Base-by-base conservation (phyloP, 2,888 invertebrate genomes). In the Mesochorus sp. region DNA sequence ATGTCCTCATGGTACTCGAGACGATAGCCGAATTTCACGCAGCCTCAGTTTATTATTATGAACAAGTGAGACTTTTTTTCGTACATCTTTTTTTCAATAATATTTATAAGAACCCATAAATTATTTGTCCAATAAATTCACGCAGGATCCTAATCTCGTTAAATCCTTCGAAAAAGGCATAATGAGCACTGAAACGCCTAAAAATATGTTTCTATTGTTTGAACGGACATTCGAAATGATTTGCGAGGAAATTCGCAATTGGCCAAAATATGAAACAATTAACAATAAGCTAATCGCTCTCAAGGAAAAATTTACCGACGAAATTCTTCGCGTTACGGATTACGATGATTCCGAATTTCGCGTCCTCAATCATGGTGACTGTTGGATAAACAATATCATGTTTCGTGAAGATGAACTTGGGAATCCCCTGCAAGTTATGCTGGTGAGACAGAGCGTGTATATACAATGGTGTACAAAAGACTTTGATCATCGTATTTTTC, bases 311-410 rank as follows among this genome's bases (percentile, higher is more conserved):
- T 74, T 76, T 19, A 12, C 49, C 6, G 24, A 57, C 0, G 74
- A 67, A 17, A 21, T 76, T 4, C 8, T 67, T 5, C 19, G 44
- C 3, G 73, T 51, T 0, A 59, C 53, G 39, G 42, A 78, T 0
- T 81, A 83, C 19, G 81, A 82, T 0, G 5, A 10, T 0, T 74
- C 80, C 1, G 87, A 87, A 55, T 86, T 87, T 68, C 84, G 85
- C 39, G 86, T 87, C 0, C 44, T 87, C 3, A 87, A 87, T 76
- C 87, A 87, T 14, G 87, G 86, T 0, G 87, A 87, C 49, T 84
- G 84, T 73, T 87, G 86, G 86, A 70, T 80, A 0, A 85, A 85
- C 39, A 87, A 87, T 70, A 73, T 86, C 1, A 81, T 87, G 83
- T 84, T 86, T 47, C 70, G 59, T 3, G 81, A 86, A 24, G 77